phyloP scores from a whole-genome alignment of 1,140 invertebrate genomes.

The Asobara japonica region DNA sequence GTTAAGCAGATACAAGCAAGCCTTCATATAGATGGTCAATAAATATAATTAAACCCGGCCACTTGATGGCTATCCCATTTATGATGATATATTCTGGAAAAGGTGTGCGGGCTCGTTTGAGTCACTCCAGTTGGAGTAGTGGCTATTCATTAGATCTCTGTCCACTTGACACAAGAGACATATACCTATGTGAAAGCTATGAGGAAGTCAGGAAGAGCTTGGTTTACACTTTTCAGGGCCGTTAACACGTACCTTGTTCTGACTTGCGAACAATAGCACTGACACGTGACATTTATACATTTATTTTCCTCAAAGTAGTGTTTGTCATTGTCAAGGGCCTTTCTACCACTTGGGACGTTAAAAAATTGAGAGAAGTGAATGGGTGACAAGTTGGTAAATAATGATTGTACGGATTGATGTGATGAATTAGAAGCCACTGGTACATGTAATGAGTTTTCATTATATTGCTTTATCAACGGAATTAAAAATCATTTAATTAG shows the following conservation, averaged over 20 bases:
- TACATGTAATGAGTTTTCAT: no score
- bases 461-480: no score
- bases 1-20: no score
- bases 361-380: not conserved
- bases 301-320: not conserved
- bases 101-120: slow-evolving; percentile 4
- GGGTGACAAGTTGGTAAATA: not conserved
- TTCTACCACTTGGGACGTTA: not conserved
- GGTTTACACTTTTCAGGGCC: not conserved
- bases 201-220: not conserved
- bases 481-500: no score
- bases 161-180: slow-evolving; percentile 42
- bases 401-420: no score
- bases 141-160: slow-evolving; percentile 49
- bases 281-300: slow-evolving; percentile 15
- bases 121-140: slow-evolving; percentile 28
- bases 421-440: no score
- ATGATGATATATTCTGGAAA: not conserved
- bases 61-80: not conserved
- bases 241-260: slow-evolving; percentile 31
- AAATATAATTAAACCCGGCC: not conserved
- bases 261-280: not conserved
- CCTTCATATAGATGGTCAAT: not conserved
- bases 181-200: not conserved
- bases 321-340: not conserved